Conservation (phyloP, 1,140 invertebrate genomes). For the Oncopeltus fasciatus region DNA sequence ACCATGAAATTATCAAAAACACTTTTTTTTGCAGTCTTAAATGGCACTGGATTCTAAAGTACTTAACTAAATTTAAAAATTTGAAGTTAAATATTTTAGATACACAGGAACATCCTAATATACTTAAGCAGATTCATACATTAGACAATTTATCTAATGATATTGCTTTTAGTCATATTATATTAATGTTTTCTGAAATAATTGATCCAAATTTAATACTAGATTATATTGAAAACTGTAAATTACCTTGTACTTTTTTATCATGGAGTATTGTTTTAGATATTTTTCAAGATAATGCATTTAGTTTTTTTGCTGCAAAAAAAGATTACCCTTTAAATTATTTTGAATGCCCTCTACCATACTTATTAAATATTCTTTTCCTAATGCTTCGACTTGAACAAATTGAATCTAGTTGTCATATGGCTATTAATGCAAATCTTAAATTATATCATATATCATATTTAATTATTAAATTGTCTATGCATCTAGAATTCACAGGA, state of each 20-base stretch:
- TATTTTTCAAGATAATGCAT: slow-evolving; percentile 22
- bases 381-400: slow-evolving; percentile 26
- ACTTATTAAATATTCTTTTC: slow-evolving; percentile 26
- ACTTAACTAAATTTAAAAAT: slow-evolving; percentile 16
- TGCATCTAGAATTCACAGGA: slow-evolving; percentile 19
- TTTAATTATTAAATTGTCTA: slow-evolving; percentile 24
- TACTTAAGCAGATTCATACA: slow-evolving; percentile 21
- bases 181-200: slow-evolving; percentile 24
- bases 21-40: slow-evolving; percentile 21
- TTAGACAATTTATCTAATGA: slow-evolving; percentile 22
- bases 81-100: neutral
- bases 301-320: slow-evolving; percentile 18
- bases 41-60: slow-evolving; percentile 18
- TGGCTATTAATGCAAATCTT: slow-evolving; percentile 22
- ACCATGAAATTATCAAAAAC: slow-evolving; percentile 18
- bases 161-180: slow-evolving; percentile 20
- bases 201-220: slow-evolving; percentile 22
- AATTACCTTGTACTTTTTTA: slow-evolving; percentile 22
- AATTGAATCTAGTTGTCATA: slow-evolving; percentile 24
- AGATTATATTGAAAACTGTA: slow-evolving; percentile 18
- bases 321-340: slow-evolving; percentile 14
- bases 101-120: slow-evolving; percentile 17
- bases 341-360: slow-evolving; percentile 23
- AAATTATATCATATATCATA: slow-evolving; percentile 23
- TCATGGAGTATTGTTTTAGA: slow-evolving; percentile 24